A percentile compares a stretch with the other conserved stretches of the same genome.
These are phyloP conservation scores for Akabosia matsudoensis DNA, from an alignment of 1,140 invertebrate genomes.

Conservation along the genomic window DNA sequence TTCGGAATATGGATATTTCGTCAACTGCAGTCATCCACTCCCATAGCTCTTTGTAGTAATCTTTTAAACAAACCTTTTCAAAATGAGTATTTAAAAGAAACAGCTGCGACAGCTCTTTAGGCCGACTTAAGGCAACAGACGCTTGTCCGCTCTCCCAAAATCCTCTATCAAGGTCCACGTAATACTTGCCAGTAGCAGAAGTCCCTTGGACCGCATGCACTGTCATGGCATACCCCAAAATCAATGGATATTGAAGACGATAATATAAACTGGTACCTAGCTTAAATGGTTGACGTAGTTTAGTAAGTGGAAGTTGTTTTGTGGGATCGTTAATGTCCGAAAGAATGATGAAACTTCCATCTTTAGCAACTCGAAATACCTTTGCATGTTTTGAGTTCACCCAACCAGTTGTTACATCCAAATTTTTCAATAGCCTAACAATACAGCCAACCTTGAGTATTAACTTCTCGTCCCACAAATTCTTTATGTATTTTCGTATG, in stretches of 20 bases:
- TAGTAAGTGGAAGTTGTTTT: not conserved
- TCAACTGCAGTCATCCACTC: not conserved
- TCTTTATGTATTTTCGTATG: not conserved
- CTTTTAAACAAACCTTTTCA: not conserved
- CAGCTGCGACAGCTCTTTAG: not conserved
- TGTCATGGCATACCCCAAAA: not conserved
- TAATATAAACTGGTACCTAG: not conserved
- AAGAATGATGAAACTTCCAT: not conserved
- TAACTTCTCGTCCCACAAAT: not conserved
- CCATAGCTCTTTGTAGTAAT: not conserved
- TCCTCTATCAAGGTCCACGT: not conserved
- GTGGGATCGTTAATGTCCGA: not conserved
- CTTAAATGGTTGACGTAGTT: not conserved
- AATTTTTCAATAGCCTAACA: not conserved
- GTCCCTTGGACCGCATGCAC: conserved; percentile 1
- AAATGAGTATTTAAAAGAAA: conserved; percentile 11
- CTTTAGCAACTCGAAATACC: not conserved
- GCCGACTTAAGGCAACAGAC: not conserved
- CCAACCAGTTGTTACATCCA: not conserved
- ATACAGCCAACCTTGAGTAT: not conserved
- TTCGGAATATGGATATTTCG: not conserved
- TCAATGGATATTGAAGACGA: not conserved
- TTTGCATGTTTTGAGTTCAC: not conserved
- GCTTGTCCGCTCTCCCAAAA: not conserved
- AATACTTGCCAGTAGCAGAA: not conserved